phyloP scores from a whole-genome alignment of 2,113 vertebrate genomes.

The Strix aluco region DNA sequence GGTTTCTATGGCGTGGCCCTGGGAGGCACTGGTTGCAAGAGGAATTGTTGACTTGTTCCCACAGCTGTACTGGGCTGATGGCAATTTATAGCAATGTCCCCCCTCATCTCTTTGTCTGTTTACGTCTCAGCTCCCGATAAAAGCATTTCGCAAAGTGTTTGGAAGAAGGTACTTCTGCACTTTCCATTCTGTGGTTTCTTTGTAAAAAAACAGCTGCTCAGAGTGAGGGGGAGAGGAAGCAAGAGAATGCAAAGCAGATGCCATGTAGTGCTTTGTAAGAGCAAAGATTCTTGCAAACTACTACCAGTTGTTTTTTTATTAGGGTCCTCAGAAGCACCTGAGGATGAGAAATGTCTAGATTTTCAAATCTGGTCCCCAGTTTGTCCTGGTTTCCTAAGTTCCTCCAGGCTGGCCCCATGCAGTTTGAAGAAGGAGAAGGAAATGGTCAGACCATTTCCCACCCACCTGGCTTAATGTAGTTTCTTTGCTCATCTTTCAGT shows the following conservation, averaged over 20 bases:
- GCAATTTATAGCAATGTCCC: not conserved
- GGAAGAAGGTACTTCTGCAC: not conserved
- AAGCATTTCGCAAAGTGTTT: not conserved
- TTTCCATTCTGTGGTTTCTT: not conserved
- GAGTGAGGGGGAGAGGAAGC: not conserved
- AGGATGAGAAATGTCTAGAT: not conserved
- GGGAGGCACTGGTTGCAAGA: not conserved
- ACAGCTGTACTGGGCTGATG: not conserved
- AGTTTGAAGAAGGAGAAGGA: not conserved
- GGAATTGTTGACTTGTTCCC: not conserved
- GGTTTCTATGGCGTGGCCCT: fast-evolving
- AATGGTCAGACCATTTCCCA: not conserved
- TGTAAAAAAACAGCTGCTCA: not conserved
- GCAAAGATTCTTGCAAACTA: not conserved
- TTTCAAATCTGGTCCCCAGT: not conserved
- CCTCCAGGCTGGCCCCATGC: not conserved
- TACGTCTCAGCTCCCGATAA: not conserved
- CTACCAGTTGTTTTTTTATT: not conserved
- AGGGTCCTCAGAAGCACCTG: not conserved
- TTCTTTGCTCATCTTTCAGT: not conserved
- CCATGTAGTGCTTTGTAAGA: not conserved
- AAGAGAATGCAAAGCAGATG: not conserved
- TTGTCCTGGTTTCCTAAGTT: not conserved
- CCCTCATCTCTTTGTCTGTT: not conserved
- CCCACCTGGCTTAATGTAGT: not conserved